Evolutionary conservation across 2,888 invertebrate genomes (phyloP), one percentile per base, ranked within the genome.

Genomic region (Abscondita cerata): DNA sequence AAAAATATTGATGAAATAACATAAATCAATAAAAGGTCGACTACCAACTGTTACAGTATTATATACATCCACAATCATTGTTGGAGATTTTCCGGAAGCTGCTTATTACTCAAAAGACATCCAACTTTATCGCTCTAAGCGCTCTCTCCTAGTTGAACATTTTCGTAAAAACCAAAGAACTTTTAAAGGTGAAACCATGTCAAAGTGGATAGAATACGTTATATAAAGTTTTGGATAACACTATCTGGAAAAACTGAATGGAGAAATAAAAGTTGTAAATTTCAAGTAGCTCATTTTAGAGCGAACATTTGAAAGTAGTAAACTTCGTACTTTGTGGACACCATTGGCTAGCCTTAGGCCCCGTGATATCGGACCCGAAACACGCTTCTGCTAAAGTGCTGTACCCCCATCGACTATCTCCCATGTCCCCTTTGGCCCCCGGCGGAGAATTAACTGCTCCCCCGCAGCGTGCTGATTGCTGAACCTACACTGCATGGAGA

Each of bases 291-390:
- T 60, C 64, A 53, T 68, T 61, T 65, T 68, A 64, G 41, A 62
- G 52, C 52, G 55, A 57, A 67, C 65, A 68, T 70, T 71, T 64
- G 65, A 62, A 64, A 70, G 68, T 65, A 60, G 69, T 69, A 70
- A 73, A 71, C 71, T 73, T 72, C 68, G 67, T 70, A 73, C 72
- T 72, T 69, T 68, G 70, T 62, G 70, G 68, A 71, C 70, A 68
- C 65, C 64, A 70, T 65, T 55, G 59, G 60, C 59, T 69, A 68
- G 68, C 74, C 74, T 60, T 65, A 62, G 72, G 74, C 72, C 48
- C 66, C 62, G 65, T 69, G 75, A 74, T 75, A 74, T 74, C 75
- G 75, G 73, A 74, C 73, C 72, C 74, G 71, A 74, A 73, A 75
- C 75, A 72, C 72, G 73, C 70, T 71, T 67, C 69, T 62, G 68